phyloP scores from a whole-genome alignment of 2,888 invertebrate species.

The Halictus quadricinctus region DNA sequence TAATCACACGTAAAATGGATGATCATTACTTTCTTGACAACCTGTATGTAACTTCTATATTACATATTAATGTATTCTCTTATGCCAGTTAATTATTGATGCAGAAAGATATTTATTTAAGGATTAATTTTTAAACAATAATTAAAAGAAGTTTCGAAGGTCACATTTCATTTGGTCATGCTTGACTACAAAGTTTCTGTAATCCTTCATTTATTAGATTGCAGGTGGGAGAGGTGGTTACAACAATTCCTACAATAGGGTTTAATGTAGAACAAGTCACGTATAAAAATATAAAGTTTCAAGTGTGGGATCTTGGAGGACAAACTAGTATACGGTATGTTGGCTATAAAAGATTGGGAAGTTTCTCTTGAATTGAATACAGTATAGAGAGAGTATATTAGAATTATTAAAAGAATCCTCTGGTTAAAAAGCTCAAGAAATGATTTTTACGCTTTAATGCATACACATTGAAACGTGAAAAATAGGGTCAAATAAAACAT shows the following conservation, averaged over 20 bases:
- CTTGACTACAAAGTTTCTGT: conserved; percentile 6
- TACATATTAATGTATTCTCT: conserved; percentile 1
- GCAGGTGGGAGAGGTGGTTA: conserved; percentile 99
- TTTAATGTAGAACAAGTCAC: conserved; percentile 99
- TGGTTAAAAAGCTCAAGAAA: neutral
- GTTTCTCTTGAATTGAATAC: neutral
- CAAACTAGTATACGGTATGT: conserved; percentile 98
- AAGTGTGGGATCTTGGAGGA: conserved; percentile 99
- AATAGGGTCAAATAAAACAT: neutral
- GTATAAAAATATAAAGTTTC: conserved; percentile 99
- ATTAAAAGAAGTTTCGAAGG: neutral
- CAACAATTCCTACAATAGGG: conserved; percentile 98
- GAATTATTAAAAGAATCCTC: no score
- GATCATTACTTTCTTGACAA: neutral
- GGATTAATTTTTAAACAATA: neutral
- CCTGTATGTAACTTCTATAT: neutral
- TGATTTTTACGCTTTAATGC: neutral
- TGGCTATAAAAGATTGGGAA: neutral
- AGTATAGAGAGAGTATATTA: no score
- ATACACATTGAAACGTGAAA: neutral
- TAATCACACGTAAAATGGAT: neutral
- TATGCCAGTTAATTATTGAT: neutral
- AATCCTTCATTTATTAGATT: conserved; percentile 83
- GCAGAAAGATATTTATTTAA: neutral
- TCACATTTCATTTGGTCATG: neutral